Evolutionary conservation across 2,113 vertebrate species (phyloP).

Genomic region (Sturnira hondurensis): DNA sequence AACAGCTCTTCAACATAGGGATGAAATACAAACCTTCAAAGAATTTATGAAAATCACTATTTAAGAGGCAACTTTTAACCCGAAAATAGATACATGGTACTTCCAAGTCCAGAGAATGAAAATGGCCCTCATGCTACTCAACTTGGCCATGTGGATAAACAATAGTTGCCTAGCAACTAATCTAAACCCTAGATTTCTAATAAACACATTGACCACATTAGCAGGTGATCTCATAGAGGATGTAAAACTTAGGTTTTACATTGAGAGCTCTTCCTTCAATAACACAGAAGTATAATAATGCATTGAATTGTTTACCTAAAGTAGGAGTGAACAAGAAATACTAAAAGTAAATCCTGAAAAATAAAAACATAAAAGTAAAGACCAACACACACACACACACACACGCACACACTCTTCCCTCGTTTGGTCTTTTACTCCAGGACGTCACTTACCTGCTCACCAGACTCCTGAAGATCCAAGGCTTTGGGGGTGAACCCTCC

Average conservation of each 20-base stretch:
- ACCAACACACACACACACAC: neutral
- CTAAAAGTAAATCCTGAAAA: constrained; percentile 11
- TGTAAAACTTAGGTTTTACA: constrained; percentile 8
- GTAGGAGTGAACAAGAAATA: neutral
- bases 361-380: constrained; percentile 35
- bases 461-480: neutral
- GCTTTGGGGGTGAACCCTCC: neutral
- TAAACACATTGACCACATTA: constrained; percentile 34
- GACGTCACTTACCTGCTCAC: constrained; percentile 26
- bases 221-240: constrained; percentile 4
- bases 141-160: neutral
- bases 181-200: constrained; percentile 36
- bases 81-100: neutral
- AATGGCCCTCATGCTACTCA: neutral
- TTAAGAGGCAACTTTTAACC: constrained; percentile 6
- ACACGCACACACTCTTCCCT: neutral
- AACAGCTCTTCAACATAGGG: neutral
- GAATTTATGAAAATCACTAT: neutral
- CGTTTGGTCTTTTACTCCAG: neutral
- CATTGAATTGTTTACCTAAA: constrained; percentile 13
- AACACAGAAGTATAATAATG: neutral
- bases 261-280: neutral
- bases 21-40: neutral
- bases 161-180: constrained; percentile 7
- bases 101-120: constrained; percentile 6